phyloP scores from a whole-genome alignment of 2,888 invertebrate species.

The Papilio elwesi region DNA sequence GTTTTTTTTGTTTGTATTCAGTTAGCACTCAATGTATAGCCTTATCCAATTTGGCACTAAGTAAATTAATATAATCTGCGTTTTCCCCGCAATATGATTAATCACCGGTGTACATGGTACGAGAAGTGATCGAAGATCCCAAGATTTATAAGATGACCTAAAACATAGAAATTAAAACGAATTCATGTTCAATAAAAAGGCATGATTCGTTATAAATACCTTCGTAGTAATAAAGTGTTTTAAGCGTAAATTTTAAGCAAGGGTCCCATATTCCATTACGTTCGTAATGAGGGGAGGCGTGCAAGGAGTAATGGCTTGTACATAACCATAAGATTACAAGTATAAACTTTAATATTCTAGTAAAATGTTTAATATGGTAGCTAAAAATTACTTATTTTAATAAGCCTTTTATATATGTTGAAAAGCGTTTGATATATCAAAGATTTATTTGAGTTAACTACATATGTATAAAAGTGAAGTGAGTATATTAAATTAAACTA shows the following conservation, averaged over 20 bases:
- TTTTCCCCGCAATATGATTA: no score
- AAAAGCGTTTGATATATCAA: no score
- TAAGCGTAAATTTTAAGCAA: slow-evolving; percentile 7
- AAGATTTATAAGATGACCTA: neutral
- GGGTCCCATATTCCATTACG: slow-evolving; percentile 5
- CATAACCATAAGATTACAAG: neutral
- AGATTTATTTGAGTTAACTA: no score
- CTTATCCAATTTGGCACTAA: no score
- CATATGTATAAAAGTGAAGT: no score
- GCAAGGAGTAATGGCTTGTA: slow-evolving; percentile 1
- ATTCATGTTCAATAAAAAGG: neutral
- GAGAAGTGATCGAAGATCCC: no score
- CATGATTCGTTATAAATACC: neutral
- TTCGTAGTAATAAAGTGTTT: neutral
- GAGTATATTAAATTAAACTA: no score
- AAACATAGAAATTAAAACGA: neutral
- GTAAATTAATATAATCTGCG: no score
- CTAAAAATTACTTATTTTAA: neutral
- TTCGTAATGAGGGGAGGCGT: slow-evolving; percentile 3
- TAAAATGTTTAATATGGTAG: neutral
- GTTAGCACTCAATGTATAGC: no score
- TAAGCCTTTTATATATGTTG: no score
- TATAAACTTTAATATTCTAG: neutral
- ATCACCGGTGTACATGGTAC: no score
- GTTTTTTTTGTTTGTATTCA: no score